Conservation (phyloP, 2,888 invertebrate genomes). For the Epicampocera succincta region DNA sequence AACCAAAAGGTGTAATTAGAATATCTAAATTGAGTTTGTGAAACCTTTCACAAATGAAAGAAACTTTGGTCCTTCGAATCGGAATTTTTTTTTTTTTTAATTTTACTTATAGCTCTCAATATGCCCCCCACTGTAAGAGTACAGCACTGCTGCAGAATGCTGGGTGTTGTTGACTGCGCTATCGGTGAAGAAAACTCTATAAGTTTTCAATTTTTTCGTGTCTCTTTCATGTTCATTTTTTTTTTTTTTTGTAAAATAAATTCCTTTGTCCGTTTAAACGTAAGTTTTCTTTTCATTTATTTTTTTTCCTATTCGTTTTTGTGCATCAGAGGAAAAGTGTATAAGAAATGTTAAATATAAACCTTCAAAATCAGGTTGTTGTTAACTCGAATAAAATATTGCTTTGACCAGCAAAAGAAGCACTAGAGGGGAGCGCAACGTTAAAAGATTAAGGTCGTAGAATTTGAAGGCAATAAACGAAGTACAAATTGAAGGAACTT, state of each 20-base stretch:
- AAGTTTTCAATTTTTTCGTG: neutral
- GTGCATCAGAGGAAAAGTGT: constrained; percentile 3
- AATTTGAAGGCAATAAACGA: too few species aligned
- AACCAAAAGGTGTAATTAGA: too few species aligned
- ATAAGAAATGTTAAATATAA: constrained; percentile 54
- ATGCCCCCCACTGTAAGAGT: neutral
- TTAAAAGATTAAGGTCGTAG: too few species aligned
- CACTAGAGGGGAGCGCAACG: neutral
- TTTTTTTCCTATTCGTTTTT: neutral
- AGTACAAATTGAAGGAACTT: too few species aligned
- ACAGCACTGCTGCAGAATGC: neutral
- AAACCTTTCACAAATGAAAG: too few species aligned
- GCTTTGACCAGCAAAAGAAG: neutral
- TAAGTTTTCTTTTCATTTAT: constrained; percentile 5
- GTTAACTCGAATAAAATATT: constrained; percentile 32
- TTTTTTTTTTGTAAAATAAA: constrained; percentile 37
- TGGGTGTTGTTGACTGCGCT: constrained; percentile 41
- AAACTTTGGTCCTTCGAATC: too few species aligned
- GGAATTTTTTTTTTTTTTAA: neutral
- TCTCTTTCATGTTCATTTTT: neutral
- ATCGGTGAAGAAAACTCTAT: constrained; percentile 26
- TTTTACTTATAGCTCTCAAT: neutral
- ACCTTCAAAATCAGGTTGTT: constrained; percentile 54
- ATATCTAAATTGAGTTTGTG: too few species aligned
- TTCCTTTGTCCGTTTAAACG: constrained; percentile 36